Evolutionary conservation across 2,113 vertebrate species (phyloP).

Genomic region (Lepisosteus oculatus): DNA sequence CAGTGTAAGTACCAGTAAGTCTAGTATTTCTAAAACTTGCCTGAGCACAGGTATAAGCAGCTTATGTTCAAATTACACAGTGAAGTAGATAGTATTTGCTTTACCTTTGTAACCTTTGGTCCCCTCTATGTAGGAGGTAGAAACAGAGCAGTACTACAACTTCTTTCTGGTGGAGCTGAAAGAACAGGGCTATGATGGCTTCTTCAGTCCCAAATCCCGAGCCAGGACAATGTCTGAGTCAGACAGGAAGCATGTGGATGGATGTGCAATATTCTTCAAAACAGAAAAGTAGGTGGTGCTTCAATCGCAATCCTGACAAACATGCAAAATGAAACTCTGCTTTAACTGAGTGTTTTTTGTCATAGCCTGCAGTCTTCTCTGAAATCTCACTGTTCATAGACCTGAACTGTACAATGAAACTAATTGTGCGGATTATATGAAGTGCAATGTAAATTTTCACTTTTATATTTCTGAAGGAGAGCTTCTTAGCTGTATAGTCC

Average conservation of each 20-base stretch:
- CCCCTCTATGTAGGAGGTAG: slow-evolving; percentile 79
- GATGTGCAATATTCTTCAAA: slow-evolving; percentile 95
- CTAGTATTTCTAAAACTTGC: too few species aligned
- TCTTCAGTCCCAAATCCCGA: slow-evolving; percentile 97
- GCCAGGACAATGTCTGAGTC: slow-evolving; percentile 96
- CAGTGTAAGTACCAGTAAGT: too few species aligned
- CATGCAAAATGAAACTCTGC: background rate
- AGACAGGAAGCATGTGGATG: slow-evolving; percentile 94
- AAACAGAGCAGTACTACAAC: slow-evolving; percentile 95
- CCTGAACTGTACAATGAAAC: too few species aligned
- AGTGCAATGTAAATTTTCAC: too few species aligned
- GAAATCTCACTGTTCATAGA: too few species aligned
- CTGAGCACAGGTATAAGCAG: too few species aligned
- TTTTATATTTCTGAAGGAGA: too few species aligned
- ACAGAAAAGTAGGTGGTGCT: slow-evolving; percentile 81
- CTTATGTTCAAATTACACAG: too few species aligned
- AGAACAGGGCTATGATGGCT: slow-evolving; percentile 93
- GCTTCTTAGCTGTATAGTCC: too few species aligned
- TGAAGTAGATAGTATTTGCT: too few species aligned
- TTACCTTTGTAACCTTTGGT: background rate
- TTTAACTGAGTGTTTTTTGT: background rate
- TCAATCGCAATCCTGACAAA: background rate
- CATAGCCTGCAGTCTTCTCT: too few species aligned
- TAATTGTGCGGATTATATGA: too few species aligned
- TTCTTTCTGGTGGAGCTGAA: slow-evolving; percentile 94